A percentile compares a stretch with the other conserved stretches of the same genome.
phyloP scores from a whole-genome alignment of 2,113 vertebrate species.

The Thalassoma bifasciatum region DNA sequence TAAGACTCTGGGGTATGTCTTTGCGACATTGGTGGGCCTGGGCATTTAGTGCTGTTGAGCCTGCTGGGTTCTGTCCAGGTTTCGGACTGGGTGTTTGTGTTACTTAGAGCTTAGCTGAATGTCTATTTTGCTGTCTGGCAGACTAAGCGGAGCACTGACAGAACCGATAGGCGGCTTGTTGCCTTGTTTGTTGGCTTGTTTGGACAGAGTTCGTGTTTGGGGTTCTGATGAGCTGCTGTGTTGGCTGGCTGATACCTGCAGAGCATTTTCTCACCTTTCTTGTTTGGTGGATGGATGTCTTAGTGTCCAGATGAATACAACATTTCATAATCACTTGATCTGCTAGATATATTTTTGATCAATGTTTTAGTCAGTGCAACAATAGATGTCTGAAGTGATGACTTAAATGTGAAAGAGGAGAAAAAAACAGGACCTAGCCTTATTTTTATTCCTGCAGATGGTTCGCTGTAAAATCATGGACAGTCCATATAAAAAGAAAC shows the following conservation, averaged over 20 bases:
- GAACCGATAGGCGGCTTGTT: slow-evolving; percentile 19
- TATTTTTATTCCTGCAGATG: too few relatives aligned
- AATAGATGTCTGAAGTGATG: too few relatives aligned
- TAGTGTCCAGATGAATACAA: neutral
- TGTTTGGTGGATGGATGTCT: neutral
- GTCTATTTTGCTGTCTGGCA: slow-evolving; percentile 7
- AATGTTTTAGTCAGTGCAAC: too few relatives aligned
- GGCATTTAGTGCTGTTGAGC: slow-evolving; percentile 18
- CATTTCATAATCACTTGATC: neutral
- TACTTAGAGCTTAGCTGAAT: slow-evolving; percentile 14
- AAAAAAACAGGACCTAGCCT: too few relatives aligned
- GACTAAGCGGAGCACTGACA: slow-evolving; percentile 13
- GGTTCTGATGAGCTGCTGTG: slow-evolving; percentile 4
- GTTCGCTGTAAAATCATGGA: too few relatives aligned
- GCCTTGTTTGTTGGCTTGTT: slow-evolving; percentile 10
- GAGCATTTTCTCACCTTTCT: neutral
- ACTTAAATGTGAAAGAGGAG: too few relatives aligned
- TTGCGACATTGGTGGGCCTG: slow-evolving; percentile 11
- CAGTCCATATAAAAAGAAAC: too few relatives aligned
- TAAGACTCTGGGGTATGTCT: slow-evolving; percentile 2
- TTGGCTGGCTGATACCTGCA: neutral
- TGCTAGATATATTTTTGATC: neutral
- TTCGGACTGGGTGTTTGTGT: slow-evolving; percentile 44
- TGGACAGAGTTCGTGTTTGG: neutral
- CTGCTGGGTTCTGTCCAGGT: slow-evolving; percentile 45